Percentiles rank a stretch among this genome's conserved stretches.
phyloP scores from a whole-genome alignment of 2,797 vertebrate genomes.

The Enteromius mattozi region DNA sequence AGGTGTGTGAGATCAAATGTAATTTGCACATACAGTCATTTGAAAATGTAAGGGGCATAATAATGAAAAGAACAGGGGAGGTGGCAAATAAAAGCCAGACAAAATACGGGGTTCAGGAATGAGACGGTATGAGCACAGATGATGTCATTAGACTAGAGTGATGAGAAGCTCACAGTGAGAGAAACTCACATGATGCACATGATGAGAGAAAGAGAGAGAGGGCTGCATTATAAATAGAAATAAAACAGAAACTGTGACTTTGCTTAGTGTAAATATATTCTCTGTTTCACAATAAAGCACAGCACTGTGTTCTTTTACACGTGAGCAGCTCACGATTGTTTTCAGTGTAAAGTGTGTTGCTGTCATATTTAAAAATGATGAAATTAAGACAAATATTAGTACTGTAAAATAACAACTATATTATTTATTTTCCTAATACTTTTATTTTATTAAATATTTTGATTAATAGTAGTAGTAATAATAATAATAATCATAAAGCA shows the following conservation, averaged over 20 bases:
- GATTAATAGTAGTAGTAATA: not conserved
- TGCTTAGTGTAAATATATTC: not conserved
- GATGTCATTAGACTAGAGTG: constrained; percentile 33
- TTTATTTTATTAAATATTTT: not conserved
- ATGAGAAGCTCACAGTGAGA: not conserved
- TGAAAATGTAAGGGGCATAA: not conserved
- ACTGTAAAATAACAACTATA: not conserved
- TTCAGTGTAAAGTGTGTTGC: not conserved
- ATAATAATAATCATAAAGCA: not conserved
- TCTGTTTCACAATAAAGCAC: not conserved
- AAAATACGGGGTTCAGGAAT: not conserved
- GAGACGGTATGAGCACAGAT: constrained; percentile 8
- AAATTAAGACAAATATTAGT: not conserved
- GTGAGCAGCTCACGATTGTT: too few species aligned
- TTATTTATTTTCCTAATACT: not conserved
- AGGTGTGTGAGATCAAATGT: not conserved
- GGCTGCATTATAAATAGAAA: not conserved
- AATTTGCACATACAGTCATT: not conserved
- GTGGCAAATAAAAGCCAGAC: not conserved
- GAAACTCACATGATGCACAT: not conserved
- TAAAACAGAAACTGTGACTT: not conserved
- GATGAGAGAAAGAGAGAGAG: not conserved
- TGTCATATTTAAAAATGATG: not conserved
- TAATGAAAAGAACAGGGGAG: not conserved
- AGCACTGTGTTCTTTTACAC: not conserved